Evolutionary conservation across 1,140 invertebrate species (phyloP).

Genomic region (Polypedilum vanderplanki): DNA sequence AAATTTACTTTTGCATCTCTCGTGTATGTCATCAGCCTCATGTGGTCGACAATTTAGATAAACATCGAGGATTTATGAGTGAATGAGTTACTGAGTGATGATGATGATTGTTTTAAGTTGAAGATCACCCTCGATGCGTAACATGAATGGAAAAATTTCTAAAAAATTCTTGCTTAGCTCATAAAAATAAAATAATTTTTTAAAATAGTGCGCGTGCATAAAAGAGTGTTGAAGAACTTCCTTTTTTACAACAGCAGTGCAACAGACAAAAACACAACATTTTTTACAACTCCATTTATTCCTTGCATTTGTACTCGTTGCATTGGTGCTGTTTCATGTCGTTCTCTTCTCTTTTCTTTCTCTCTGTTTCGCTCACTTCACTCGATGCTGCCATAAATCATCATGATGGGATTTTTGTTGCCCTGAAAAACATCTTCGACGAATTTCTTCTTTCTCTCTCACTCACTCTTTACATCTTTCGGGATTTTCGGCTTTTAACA

Average conservation of each 20-base stretch:
- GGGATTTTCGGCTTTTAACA: constrained; percentile 12
- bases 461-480: not conserved
- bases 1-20: too few species aligned
- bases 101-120: too few species aligned
- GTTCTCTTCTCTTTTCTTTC: not conserved
- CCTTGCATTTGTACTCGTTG: not conserved
- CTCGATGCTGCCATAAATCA: constrained; percentile 16
- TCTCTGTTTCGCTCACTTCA: not conserved
- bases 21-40: too few species aligned
- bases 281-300: constrained; percentile 19
- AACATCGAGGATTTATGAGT: too few species aligned
- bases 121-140: too few species aligned
- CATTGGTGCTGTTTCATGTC: not conserved
- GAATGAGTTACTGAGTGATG: too few species aligned
- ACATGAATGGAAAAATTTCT: too few species aligned
- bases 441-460: not conserved
- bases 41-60: too few species aligned
- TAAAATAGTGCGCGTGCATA: not conserved
- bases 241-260: not conserved
- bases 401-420: constrained; percentile 17
- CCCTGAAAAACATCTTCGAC: constrained; percentile 11
- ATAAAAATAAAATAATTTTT: too few species aligned
- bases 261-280: not conserved
- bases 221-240: not conserved
- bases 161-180: too few species aligned